A percentile compares a stretch with the other conserved stretches of the same genome.
Evolutionary conservation across 2,113 vertebrate species (phyloP).

Genomic region (Muscicapa adusta): DNA sequence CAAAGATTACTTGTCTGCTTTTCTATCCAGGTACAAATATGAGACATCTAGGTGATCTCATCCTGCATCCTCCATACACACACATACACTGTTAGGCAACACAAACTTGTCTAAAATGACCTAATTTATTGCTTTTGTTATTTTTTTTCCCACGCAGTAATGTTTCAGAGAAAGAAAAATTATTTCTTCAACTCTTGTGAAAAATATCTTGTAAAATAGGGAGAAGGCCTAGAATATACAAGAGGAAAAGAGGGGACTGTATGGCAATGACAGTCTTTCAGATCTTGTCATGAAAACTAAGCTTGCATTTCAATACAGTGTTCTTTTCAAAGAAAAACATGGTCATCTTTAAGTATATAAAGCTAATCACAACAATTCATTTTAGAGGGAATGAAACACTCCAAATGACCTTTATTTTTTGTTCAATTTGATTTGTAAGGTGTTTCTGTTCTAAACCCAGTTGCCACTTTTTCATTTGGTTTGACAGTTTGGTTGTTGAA

Average conservation of each 20-base stretch:
- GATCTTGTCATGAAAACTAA: background rate
- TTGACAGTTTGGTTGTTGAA: background rate
- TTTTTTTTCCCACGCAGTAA: background rate
- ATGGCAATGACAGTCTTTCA: background rate
- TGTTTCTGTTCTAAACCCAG: background rate
- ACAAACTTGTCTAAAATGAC: background rate
- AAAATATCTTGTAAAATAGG: background rate
- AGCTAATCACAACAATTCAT: background rate
- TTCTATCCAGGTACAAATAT: background rate
- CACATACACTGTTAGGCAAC: background rate
- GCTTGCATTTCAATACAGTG: background rate
- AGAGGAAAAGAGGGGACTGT: background rate
- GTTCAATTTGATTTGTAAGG: background rate
- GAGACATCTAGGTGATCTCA: background rate
- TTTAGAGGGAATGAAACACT: background rate
- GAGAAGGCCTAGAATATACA: background rate
- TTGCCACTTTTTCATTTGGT: background rate
- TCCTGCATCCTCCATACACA: background rate
- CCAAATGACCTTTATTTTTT: background rate
- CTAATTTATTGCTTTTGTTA: background rate
- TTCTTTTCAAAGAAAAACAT: background rate
- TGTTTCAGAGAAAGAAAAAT: background rate
- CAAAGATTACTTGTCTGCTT: background rate
- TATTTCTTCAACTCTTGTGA: background rate
- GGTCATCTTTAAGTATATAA: background rate